Percentiles rank a stretch among this genome's conserved stretches.
Conservation (phyloP, 2,113 vertebrate species). For the Excalfactoria chinensis region DNA sequence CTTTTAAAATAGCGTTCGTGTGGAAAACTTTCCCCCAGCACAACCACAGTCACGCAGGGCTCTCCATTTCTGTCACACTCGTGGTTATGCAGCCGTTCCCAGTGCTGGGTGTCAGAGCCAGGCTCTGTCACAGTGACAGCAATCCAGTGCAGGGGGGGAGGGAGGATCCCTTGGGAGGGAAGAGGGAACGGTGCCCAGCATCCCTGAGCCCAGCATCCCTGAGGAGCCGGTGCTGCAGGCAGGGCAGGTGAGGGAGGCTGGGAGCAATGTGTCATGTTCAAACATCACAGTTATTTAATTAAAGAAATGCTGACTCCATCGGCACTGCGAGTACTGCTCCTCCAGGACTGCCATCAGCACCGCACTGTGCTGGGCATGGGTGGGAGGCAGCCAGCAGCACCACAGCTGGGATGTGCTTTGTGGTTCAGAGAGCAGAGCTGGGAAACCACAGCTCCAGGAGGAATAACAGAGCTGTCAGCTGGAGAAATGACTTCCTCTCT, state of each 20-base stretch:
- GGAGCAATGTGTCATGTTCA: neutral
- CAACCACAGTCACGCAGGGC: neutral
- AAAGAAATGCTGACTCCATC: slow-evolving; percentile 22
- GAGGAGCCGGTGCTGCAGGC: neutral
- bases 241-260: neutral
- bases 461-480: neutral
- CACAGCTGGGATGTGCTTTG: accelerated
- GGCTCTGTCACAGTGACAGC: slow-evolving; percentile 20
- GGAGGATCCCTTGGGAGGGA: neutral
- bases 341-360: neutral
- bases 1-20: neutral
- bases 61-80: neutral
- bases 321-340: neutral
- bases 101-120: neutral
- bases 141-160: neutral
- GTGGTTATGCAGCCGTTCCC: neutral
- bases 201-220: neutral
- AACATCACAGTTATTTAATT: neutral
- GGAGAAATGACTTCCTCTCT: neutral
- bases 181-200: neutral
- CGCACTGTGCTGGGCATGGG: neutral
- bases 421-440: neutral
- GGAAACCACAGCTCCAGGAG: neutral
- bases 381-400: neutral
- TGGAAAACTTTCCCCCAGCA: neutral